phyloP scores from a whole-genome alignment of 2,888 invertebrate species.

The Tethea ocularis region DNA sequence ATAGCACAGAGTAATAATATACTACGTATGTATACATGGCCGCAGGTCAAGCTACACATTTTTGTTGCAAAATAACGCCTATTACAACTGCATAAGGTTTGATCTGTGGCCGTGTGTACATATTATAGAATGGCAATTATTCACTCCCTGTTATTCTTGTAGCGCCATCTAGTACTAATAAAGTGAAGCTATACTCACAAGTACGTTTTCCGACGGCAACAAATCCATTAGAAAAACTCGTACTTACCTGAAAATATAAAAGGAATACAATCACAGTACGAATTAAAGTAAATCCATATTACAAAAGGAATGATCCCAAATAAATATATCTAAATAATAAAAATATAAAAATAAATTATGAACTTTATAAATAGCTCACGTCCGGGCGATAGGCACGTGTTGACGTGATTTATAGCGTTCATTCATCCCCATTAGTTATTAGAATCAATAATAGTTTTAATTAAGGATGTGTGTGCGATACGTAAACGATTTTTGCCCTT shows the following conservation, averaged over 20 bases:
- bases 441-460: slow-evolving; percentile 28
- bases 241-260: background rate
- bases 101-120: too few relatives aligned
- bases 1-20: too few relatives aligned
- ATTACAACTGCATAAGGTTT: too few relatives aligned
- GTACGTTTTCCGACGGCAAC: background rate
- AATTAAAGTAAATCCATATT: background rate
- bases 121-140: too few relatives aligned
- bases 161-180: background rate
- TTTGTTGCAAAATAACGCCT: too few relatives aligned
- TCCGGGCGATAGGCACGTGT: slow-evolving; percentile 46
- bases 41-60: too few relatives aligned
- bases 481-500: background rate
- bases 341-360: slow-evolving; percentile 20
- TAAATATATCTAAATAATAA: too few relatives aligned
- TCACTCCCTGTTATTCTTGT: background rate
- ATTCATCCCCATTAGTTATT: slow-evolving; percentile 26
- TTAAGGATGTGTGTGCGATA: slow-evolving; percentile 33
- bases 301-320: background rate
- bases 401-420: slow-evolving; percentile 43
- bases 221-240: background rate
- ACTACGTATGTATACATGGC: too few relatives aligned
- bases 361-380: slow-evolving; percentile 39
- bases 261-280: background rate
- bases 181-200: background rate